Base-by-base conservation (phyloP, 2,797 vertebrate genomes). In the Cyprinodon diabolis region DNA sequence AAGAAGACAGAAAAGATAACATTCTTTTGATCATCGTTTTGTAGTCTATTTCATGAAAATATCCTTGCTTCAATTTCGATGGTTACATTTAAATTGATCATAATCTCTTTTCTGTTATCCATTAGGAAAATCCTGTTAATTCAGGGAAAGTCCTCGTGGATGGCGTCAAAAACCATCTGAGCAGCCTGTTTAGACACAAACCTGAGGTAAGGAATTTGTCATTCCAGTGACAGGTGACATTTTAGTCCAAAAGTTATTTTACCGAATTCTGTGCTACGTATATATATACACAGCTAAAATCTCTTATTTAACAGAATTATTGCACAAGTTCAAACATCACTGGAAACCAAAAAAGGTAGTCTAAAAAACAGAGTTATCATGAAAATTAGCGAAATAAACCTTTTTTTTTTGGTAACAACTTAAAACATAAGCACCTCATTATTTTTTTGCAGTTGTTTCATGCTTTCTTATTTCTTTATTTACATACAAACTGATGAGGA, bases 171-270 rank as follows among this genome's bases (percentile, higher is more conserved):
- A 96, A 88, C 82, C 96, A 96, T 83, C 93, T 98, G 80, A 94
- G 95, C 0, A 94, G 94, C 74, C 92, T 98, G 75, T 98, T 99
- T 86, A 96, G 95, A 81, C 94, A 94, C 69, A 97, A 95, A 87
- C 91, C 86, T 90, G 95, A 93, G 10, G 97, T 99, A 85, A 5
- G 86, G 76, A 68, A 45, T 25, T n/a, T 30, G 30, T 40, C 13
- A 69, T 52, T 25, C 13, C 68, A 49, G 0, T 2, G 11, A 43
- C 17, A 69, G 37, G 30, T 30, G 30, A 30, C 30, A 3, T 30
- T 30, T 30, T 30, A 30, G 30, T 30, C 30, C 30, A 30, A 30
- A 30, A 30, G 30, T 30, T 30, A 30, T 30, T 30, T 30, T 30
- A 30, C 30, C 2, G 30, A 2, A 30, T 30, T 30, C 30, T 30